These are phyloP conservation scores for Tupaia chinensis DNA, from an alignment of 2,113 vertebrate species.

Conservation along the genomic window DNA sequence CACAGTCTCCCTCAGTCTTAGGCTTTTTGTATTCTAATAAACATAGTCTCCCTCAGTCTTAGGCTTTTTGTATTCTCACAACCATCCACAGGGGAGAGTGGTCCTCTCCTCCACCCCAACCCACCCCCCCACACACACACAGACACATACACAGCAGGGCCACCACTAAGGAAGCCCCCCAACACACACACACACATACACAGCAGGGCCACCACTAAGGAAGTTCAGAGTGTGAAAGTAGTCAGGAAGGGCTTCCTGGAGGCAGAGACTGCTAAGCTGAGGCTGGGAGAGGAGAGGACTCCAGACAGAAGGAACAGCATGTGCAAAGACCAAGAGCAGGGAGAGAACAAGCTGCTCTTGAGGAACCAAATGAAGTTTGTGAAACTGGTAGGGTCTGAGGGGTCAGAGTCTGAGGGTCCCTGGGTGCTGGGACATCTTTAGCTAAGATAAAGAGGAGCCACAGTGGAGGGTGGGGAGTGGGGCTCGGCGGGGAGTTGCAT, in stretches of 20 bases:
- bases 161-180: background rate
- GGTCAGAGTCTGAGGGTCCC: background rate
- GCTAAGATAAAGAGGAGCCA: background rate
- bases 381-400: background rate
- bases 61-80: background rate
- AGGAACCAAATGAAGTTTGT: background rate
- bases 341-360: background rate
- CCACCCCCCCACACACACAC: too few relatives aligned
- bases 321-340: background rate
- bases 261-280: background rate
- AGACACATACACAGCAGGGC: background rate
- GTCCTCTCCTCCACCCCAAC: too few relatives aligned
- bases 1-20: background rate
- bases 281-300: background rate
- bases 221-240: background rate
- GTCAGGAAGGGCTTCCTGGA: conserved; percentile 22
- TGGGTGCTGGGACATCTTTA: too few relatives aligned
- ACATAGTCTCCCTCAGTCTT: background rate
- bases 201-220: background rate
- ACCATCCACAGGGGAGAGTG: too few relatives aligned
- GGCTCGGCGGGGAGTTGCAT: background rate
- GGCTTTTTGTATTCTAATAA: background rate
- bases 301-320: background rate
- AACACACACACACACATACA: background rate
- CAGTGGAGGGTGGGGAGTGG: background rate